Evolutionary conservation across 2,888 invertebrate genomes (phyloP).

Genomic region (Graphium colonna): DNA sequence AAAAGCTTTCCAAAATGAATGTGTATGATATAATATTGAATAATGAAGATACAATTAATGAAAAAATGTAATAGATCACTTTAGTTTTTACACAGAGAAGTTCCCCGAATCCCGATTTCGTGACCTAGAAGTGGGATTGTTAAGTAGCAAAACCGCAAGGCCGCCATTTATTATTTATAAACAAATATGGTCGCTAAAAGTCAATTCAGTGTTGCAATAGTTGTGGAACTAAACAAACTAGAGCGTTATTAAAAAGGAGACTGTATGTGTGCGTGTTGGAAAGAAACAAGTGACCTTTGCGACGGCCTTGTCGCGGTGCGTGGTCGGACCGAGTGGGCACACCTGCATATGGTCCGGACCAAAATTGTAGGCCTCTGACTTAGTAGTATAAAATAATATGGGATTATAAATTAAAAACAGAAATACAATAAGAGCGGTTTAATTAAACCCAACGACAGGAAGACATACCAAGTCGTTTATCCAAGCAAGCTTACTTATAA

Average conservation of each 20-base stretch:
- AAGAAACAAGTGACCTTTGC: constrained; percentile 36
- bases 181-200: background rate
- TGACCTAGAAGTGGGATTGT: background rate
- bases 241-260: constrained; percentile 7
- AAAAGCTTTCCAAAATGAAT: too few relatives aligned
- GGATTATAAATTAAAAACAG: too few relatives aligned
- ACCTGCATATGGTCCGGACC: constrained; percentile 15
- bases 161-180: background rate
- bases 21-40: background rate
- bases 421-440: too few relatives aligned
- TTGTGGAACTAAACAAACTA: background rate
- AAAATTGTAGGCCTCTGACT: too few relatives aligned
- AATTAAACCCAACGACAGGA: too few relatives aligned
- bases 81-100: too few relatives aligned
- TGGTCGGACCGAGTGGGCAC: constrained; percentile 22
- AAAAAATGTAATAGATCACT: too few relatives aligned
- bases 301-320: constrained; percentile 29
- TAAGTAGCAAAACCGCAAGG: background rate
- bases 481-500: too few relatives aligned
- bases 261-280: constrained; percentile 20
- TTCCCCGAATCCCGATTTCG: background rate
- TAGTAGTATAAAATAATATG: too few relatives aligned
- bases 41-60: too few relatives aligned
- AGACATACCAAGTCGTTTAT: too few relatives aligned
- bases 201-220: background rate